Conservation (phyloP, 92 coral and sea anemone genomes). For the Epizoanthus rinbou region DNA sequence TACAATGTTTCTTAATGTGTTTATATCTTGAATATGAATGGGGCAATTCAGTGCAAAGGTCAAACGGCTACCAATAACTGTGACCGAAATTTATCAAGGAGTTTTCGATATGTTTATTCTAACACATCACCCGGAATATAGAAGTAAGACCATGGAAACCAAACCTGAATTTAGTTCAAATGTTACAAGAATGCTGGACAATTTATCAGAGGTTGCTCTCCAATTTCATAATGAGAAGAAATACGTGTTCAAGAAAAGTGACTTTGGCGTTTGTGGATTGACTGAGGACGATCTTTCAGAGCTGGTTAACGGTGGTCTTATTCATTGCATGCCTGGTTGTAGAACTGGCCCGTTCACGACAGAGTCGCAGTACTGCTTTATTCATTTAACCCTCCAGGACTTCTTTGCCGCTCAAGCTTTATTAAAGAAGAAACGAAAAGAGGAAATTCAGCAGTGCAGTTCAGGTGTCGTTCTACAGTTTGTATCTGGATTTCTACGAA, state of each 20-base stretch:
- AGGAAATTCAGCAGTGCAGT: constrained; percentile 4
- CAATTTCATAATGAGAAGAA: background rate
- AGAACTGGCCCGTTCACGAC: constrained; percentile 12
- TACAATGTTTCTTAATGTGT: background rate
- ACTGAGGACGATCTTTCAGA: constrained; percentile 10
- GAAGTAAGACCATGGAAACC: background rate
- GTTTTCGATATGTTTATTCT: constrained; percentile 21
- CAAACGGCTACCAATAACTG: constrained; percentile 10
- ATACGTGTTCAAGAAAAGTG: constrained; percentile 13
- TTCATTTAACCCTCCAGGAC: constrained; percentile 17
- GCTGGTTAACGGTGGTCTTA: background rate
- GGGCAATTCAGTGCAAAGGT: background rate
- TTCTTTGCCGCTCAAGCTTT: constrained; percentile 13
- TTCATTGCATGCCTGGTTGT: constrained; percentile 25
- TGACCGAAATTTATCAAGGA: constrained; percentile 32
- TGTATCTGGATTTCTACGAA: constrained; percentile 4
- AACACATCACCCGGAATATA: constrained; percentile 23
- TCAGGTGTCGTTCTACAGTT: constrained; percentile 13
- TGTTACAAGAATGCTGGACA: constrained; percentile 12
- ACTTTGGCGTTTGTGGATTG: background rate
- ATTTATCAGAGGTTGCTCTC: background rate
- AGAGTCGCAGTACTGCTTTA: constrained; percentile 16
- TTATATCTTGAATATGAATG: background rate
- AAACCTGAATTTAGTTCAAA: background rate
- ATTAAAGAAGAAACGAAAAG: background rate